Conservation (phyloP, 2,113 vertebrate species). For the Speoplatyrhinus poulsoni region DNA sequence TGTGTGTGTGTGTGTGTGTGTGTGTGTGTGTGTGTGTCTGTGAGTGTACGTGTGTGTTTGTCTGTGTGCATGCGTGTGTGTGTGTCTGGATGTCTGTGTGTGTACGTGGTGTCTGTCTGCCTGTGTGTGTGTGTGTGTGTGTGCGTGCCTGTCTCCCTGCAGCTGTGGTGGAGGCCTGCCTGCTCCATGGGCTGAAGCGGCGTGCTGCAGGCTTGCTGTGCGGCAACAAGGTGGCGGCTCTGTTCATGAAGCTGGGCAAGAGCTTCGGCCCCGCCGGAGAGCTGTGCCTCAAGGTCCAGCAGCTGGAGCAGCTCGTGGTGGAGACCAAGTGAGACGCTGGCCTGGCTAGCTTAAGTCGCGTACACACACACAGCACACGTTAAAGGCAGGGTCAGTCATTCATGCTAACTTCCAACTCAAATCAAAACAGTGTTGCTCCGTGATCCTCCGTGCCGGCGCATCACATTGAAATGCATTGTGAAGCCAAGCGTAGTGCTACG, state of each 20-base stretch:
- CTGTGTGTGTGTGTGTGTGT: background rate
- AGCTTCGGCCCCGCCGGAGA: constrained; percentile 88
- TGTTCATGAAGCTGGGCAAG: constrained; percentile 96
- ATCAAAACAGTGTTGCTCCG: no score
- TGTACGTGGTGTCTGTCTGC: background rate
- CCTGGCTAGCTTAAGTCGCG: background rate
- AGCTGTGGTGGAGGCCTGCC: constrained; percentile 92
- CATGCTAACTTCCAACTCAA: no score
- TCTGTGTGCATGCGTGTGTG: background rate
- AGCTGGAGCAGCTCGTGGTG: constrained; percentile 90
- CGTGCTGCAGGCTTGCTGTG: constrained; percentile 92
- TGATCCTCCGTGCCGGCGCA: no score
- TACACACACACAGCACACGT: no score
- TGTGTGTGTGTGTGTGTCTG: constrained; percentile 1
- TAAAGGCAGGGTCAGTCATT: no score
- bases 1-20: background rate
- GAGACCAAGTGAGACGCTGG: constrained; percentile 85
- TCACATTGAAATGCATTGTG: no score
- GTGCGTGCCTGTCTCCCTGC: constrained; percentile 12
- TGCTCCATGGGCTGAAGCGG: constrained; percentile 88
- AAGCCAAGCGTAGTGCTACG: no score
- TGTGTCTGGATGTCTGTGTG: background rate
- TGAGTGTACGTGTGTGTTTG: background rate
- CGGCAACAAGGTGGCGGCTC: constrained; percentile 93
- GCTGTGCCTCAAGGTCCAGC: constrained; percentile 92